Evolutionary conservation across 2,797 vertebrate species (phyloP), one percentile per base, ranked within the genome.

Genomic region (Amniataba percoides): DNA sequence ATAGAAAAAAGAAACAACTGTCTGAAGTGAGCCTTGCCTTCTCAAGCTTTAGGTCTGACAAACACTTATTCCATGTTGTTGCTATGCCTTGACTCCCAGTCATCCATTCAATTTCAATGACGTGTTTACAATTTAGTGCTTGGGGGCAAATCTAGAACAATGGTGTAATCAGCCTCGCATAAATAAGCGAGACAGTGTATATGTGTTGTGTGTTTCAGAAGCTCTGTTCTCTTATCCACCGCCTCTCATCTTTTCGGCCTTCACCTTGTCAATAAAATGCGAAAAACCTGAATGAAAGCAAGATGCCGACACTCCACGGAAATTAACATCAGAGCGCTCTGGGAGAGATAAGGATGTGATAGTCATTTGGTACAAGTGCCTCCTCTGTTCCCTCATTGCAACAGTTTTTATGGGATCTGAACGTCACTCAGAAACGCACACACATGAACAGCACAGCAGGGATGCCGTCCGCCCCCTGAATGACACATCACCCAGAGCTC

Each of bases 241-340:
- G 56, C 46, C 52, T 85, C 65, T 78, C 71, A 80, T 78, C 46
- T 67, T 43, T 45, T 43, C 61, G 78, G 66, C 67, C 36, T 78
- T 85, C 69, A 80, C 68, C 48, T 69, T 71, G 68, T 85, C 86
- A 84, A 77, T 79, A 82, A 85, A 83, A 77, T 51, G 65, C 40
- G 59, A 66, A 76, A 70, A 84, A 74, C 68, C 74, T 85, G 86
- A 90, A 87, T 87, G 81, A 80, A 90, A 65, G 77, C 85, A 80
- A 74, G 76, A 81, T 74, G 80, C 68, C 10, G 63, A 74, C 82
- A 70, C 81, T 85, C 62, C 74, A 76, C 15, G 73, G 85, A 90
- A 88, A 90, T 91, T 80, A 91, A 82, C 87, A 84, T 85, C 65
- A 64, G 78, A 58, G 80, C 23, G 39, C 74, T 71, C 51, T 57